Conservation (phyloP, 1,140 invertebrate species). For the Sycophila sp. region DNA sequence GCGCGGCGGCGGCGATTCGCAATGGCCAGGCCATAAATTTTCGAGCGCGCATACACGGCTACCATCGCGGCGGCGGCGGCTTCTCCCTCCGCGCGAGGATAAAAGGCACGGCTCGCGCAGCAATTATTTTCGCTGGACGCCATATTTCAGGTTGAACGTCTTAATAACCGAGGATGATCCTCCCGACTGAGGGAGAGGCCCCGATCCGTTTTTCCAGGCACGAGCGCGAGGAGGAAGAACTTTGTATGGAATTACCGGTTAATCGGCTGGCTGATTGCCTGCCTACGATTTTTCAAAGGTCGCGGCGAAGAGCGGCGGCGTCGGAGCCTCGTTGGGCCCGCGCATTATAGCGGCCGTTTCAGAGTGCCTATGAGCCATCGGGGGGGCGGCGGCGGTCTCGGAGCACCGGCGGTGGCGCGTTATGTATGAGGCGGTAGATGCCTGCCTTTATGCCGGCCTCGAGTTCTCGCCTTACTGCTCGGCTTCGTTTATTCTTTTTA, state of each 20-base stretch:
- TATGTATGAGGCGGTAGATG: constrained; percentile 6
- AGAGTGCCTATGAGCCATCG: not conserved
- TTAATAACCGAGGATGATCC: constrained; percentile 55
- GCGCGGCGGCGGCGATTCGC: constrained; percentile 44
- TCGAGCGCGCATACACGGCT: constrained; percentile 7
- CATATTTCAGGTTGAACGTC: constrained; percentile 60
- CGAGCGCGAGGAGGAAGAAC: constrained; percentile 20
- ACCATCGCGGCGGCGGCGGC: not conserved
- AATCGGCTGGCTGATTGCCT: constrained; percentile 37
- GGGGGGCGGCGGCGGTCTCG: not conserved
- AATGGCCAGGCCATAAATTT: constrained; percentile 53
- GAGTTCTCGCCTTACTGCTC: not conserved
- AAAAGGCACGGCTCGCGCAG: constrained; percentile 40
- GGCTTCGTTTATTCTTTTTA: not conserved
- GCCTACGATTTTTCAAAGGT: constrained; percentile 22
- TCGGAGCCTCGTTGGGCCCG: not conserved
- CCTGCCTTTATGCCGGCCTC: not conserved
- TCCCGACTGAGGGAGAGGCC: not conserved
- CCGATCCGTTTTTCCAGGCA: not conserved
- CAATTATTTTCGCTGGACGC: constrained; percentile 59
- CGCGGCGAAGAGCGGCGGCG: not conserved
- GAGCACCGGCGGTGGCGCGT: not conserved
- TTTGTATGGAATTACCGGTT: constrained; percentile 39
- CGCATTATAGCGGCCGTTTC: not conserved
- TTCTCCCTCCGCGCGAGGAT: constrained; percentile 37